Base-by-base conservation (phyloP, 2,113 vertebrate genomes). In the Meleagris gallopavo region DNA sequence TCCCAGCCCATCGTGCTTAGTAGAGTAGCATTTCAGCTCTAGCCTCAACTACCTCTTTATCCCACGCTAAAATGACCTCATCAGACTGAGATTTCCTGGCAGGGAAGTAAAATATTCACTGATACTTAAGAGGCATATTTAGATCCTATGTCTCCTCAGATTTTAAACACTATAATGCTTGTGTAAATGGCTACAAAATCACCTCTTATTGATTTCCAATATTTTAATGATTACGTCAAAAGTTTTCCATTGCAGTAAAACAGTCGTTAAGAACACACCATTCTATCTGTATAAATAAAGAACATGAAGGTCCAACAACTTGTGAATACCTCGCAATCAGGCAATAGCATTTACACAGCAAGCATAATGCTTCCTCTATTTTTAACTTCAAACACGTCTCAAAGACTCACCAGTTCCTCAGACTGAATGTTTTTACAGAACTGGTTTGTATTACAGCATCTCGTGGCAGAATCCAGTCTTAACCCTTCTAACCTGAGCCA, bases 81-180 rank as follows among this genome's bases (percentile, higher is more conserved):
- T 40, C 60, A 60, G 16, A 43, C 36, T 87, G 80, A 92, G 58
- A 88, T 92, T 96, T 97, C 79, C 83, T 95, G 70, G 29, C 90
- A 71, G 40, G 48, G n/a, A 93, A 96, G 60, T 29, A 86, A 88
- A 85, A 87, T 36, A 65, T 54, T 73, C 52, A 43, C 43, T 52
- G 46, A 61, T 81, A 52, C 13, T 80, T 54, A 48, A 83, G 38
- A 10, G 83, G 6, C 72, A 84, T 25, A 27, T 67, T 93, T 36
- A 91, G 78, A 77, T 74, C 36, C 8, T 57, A 61, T 36, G 15
- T 34, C 74, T 79, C n/a, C 52, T 85, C 64, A 61, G 73, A 60
- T 43, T 91, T 89, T 84, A 73, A 94, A 93, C 25, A 67, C 29
- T 38, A 16, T 41, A 89, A 79, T 85, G 30, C 60, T 70, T n/a